Conservation (phyloP, 2,797 vertebrate genomes). For the Channallabes apus region DNA sequence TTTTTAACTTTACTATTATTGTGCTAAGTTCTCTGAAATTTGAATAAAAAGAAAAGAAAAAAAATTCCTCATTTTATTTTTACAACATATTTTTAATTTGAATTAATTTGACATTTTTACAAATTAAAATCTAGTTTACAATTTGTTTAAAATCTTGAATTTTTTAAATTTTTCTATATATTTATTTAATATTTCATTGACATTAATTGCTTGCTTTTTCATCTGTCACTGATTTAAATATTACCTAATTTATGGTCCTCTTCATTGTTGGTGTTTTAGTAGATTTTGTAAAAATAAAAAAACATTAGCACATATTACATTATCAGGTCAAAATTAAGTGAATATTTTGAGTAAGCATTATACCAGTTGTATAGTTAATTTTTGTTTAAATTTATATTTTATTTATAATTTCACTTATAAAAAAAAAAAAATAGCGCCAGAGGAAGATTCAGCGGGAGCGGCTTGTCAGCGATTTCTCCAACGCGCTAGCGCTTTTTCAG, state of each 20-base stretch:
- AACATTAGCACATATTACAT: neutral
- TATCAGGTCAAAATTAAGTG: neutral
- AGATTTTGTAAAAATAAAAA: neutral
- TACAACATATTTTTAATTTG: too few species aligned
- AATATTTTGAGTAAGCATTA: neutral
- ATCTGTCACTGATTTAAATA: neutral
- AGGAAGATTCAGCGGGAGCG: conserved; percentile 93
- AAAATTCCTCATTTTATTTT: too few species aligned
- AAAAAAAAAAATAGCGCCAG: conserved; percentile 78
- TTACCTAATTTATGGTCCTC: neutral
- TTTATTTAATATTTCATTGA: neutral
- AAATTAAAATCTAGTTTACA: neutral
- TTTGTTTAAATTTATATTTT: neutral
- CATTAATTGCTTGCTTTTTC: neutral
- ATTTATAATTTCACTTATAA: neutral
- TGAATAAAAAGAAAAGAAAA: neutral
- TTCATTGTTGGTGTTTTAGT: neutral
- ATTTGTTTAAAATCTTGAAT: neutral
- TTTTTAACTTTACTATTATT: neutral
- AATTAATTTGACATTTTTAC: neutral
- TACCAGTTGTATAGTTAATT: too few species aligned
- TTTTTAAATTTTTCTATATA: neutral
- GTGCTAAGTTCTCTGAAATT: neutral
- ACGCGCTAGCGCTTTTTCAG: conserved; percentile 87
- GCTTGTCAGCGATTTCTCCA: conserved; percentile 89